Evolutionary conservation across 2,888 invertebrate species (phyloP).

Genomic region (Scaptomyza cyrtandrae): DNA sequence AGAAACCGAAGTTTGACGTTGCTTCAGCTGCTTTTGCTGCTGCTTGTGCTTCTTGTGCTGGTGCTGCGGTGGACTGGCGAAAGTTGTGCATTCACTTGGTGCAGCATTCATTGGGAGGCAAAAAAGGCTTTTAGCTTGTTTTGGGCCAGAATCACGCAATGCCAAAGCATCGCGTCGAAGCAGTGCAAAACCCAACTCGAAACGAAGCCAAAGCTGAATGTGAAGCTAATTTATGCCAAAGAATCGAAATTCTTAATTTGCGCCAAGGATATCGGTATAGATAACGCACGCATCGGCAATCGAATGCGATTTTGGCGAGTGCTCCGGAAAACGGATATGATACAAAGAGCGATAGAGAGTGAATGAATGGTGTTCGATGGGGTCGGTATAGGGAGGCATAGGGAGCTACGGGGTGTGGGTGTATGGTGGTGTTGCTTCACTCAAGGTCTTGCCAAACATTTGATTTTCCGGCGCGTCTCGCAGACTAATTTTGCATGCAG

Average conservation of each 20-base stretch:
- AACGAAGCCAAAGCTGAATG: not conserved
- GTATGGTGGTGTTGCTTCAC: constrained; percentile 7
- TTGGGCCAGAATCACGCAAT: constrained; percentile 34
- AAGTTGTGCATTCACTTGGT: constrained; percentile 69
- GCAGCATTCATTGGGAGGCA: constrained; percentile 27
- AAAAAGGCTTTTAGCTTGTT: constrained; percentile 46
- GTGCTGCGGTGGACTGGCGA: constrained; percentile 31
- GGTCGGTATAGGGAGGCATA: no score
- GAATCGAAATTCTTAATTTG: constrained; percentile 41
- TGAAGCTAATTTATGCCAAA: constrained; percentile 39
- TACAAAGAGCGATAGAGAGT: constrained; percentile 34
- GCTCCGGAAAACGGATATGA: constrained; percentile 66
- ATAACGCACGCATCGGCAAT: constrained; percentile 54
- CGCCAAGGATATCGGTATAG: constrained; percentile 49
- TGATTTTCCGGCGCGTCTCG: constrained; percentile 58
- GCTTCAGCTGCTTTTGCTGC: constrained; percentile 4
- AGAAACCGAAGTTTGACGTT: constrained; percentile 17
- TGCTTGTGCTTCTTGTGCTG: not conserved
- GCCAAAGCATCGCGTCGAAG: constrained; percentile 11
- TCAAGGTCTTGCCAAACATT: constrained; percentile 72
- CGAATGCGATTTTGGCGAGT: constrained; percentile 51
- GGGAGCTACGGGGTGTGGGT: not conserved
- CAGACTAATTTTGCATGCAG: constrained; percentile 75
- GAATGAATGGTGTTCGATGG: not conserved
- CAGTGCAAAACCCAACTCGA: not conserved